Base-by-base conservation (phyloP, 1,140 invertebrate species). In the Caenorhabditis elegans region DNA sequence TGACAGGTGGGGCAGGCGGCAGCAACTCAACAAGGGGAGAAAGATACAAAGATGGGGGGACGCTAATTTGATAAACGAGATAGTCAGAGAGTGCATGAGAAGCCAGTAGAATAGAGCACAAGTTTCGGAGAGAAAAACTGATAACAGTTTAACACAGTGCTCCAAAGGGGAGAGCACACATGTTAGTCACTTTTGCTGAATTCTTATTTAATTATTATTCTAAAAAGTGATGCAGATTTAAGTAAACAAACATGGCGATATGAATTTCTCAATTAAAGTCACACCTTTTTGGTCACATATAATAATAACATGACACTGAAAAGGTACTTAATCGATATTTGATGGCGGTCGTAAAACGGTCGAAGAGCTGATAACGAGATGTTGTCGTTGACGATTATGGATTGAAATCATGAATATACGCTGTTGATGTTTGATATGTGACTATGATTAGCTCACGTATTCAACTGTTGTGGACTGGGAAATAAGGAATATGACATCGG, bases 361-460 rank as follows among this genome's bases (percentile, higher is more conserved):
- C 34, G n/a, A 4, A 39, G 11, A 70, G 34, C 60, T 70, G 60
- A 70, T 70, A 70, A 70, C 26, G n/a, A 70, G 60, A 70, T 70
- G 60, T 70, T 70, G 60, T 70, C 60, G 13, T 24, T 28, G n/a
- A 70, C 60, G 31, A 43, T 39, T 19, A 3, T 70, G 60, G 60
- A 70, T 70, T 70, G 60, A 39, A 70, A 60, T 15, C 28, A n/a
- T 22, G 60, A 70, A 70, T 70, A 70, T 70, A 70, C 60, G 34
- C 36, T 39, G 60, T 70, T 70, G 60, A 70, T 70, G 60, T 70
- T 70, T 70, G 60, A 70, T 70, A 70, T 43, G 60, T 70, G 55
- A 17, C 13, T 31, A 24, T 8, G 55, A 19, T 3, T 34, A 60
- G 6, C 11, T 70, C 60, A 39, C 34, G 26, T 60, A 60, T 60